These are phyloP conservation scores for Orthonevra nobilis DNA, from an alignment of 2,888 invertebrate genomes.

Conservation along the genomic window DNA sequence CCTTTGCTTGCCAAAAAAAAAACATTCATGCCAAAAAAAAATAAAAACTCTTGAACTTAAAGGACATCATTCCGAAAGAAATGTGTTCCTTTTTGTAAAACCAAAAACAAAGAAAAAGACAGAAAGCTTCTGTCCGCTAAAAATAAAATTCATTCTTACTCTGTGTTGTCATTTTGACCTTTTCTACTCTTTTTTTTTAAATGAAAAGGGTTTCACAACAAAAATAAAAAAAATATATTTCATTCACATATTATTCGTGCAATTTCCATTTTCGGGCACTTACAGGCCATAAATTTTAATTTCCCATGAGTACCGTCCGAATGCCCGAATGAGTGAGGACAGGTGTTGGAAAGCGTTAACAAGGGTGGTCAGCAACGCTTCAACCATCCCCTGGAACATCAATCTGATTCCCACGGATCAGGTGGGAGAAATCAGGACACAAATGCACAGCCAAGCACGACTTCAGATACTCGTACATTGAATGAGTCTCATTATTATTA, in stretches of 20 bases:
- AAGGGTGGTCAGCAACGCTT: constrained; percentile 21
- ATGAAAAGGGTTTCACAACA: constrained; percentile 40
- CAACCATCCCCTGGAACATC: background rate
- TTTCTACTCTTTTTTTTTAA: too few relatives aligned
- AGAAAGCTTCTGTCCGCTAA: background rate
- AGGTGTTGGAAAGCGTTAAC: constrained; percentile 55
- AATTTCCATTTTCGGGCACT: constrained; percentile 67
- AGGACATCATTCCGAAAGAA: constrained; percentile 53
- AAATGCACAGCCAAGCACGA: constrained; percentile 20
- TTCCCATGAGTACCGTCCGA: constrained; percentile 39
- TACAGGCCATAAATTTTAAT: constrained; percentile 61
- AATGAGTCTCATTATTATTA: constrained; percentile 39
- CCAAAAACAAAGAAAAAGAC: background rate
- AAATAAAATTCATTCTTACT: constrained; percentile 6
- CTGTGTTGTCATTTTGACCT: constrained; percentile 16
- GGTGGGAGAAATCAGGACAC: constrained; percentile 19
- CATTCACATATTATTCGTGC: constrained; percentile 59
- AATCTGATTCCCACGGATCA: constrained; percentile 8
- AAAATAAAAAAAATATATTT: constrained; percentile 60
- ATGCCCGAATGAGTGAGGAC: constrained; percentile 7
- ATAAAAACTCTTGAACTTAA: constrained; percentile 16
- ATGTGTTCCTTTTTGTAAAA: constrained; percentile 43
- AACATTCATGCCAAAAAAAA: too few relatives aligned
- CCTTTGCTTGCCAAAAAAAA: too few relatives aligned
- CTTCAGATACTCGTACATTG: background rate